Evolutionary conservation across 2,888 invertebrate species (phyloP).

Genomic region (Empis stercorea): DNA sequence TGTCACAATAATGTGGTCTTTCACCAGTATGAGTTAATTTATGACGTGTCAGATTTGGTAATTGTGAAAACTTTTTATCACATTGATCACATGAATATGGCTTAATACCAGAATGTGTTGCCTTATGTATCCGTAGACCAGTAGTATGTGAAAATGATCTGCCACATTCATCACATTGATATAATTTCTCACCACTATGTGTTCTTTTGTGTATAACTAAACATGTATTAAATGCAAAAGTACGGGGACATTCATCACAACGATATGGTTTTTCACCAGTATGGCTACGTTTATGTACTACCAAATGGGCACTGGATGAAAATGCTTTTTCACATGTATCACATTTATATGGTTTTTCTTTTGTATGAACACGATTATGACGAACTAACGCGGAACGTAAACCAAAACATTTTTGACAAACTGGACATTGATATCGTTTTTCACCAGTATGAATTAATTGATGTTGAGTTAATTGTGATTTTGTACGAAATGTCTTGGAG

Average conservation of each 20-base stretch:
- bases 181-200: neutral
- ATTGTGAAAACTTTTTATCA: neutral
- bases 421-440: no score
- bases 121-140: neutral
- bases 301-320: neutral
- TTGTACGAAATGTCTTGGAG: no score
- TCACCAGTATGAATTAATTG: no score
- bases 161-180: neutral
- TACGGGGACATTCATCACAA: neutral
- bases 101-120: neutral
- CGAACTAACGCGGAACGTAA: no score
- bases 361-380: no score
- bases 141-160: neutral
- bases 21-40: neutral
- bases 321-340: no score
- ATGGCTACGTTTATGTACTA: neutral
- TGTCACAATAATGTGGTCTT: neutral
- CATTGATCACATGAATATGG: neutral
- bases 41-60: neutral
- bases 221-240: neutral
- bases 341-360: no score
- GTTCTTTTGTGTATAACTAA: neutral
- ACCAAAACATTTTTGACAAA: no score
- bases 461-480: no score
- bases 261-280: neutral